These are phyloP conservation scores for Calycopis cecrops DNA, from an alignment of 1,140 invertebrate species.

Conservation along the genomic window DNA sequence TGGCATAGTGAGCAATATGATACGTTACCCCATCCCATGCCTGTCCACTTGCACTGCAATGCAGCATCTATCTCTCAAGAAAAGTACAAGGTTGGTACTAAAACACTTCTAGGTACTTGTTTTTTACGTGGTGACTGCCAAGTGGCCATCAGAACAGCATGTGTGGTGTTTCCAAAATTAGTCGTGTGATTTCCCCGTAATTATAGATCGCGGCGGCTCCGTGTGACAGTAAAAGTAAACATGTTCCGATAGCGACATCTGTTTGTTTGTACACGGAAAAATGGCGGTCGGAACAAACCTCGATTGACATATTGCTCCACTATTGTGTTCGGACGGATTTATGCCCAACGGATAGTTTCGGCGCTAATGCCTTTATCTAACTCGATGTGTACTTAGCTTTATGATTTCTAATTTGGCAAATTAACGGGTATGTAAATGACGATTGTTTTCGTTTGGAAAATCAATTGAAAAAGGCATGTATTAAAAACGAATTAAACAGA, in stretches of 20 bases:
- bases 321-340: conserved; percentile 32
- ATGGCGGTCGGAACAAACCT: conserved; percentile 30
- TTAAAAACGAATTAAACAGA: too few relatives aligned
- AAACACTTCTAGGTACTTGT: too few relatives aligned
- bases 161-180: conserved; percentile 24
- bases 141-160: conserved; percentile 6
- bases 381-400: neutral
- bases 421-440: too few relatives aligned
- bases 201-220: conserved; percentile 25
- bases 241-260: conserved; percentile 33
- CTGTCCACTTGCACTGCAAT: too few relatives aligned
- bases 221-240: conserved; percentile 41
- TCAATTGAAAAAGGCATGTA: too few relatives aligned
- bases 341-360: conserved; percentile 1
- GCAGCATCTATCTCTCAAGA: too few relatives aligned
- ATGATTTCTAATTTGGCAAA: too few relatives aligned
- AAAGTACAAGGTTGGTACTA: too few relatives aligned
- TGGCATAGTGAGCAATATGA: too few relatives aligned
- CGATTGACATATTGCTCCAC: conserved; percentile 37
- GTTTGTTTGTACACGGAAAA: conserved; percentile 41
- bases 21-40: too few relatives aligned
- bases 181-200: conserved; percentile 38
- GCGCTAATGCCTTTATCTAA: conserved; percentile 7
- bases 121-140: neutral
- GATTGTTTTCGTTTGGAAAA: too few relatives aligned